A percentile compares a stretch with the other conserved stretches of the same genome.
Conservation (phyloP, 2,888 invertebrate species). For the Lysandra coridon region DNA sequence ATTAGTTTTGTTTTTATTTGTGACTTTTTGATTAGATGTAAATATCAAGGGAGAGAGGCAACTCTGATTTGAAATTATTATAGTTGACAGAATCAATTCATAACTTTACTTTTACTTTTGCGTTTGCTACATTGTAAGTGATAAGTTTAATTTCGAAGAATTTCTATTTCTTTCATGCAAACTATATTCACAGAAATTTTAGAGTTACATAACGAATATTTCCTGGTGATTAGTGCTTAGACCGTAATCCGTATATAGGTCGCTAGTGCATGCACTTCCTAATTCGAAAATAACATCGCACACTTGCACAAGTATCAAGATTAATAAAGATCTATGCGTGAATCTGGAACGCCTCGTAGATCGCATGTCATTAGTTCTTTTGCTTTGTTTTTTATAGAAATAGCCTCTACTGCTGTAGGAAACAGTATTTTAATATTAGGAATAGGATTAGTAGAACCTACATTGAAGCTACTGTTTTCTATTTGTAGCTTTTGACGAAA, state of each 20-base stretch:
- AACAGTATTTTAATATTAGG: not conserved
- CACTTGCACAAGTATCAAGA: slow-evolving; percentile 34
- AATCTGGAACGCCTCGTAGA: not conserved
- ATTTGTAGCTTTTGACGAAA: no score
- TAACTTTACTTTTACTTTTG: not conserved
- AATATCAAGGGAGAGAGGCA: not conserved
- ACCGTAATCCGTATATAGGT: slow-evolving; percentile 37
- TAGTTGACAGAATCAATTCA: no score
- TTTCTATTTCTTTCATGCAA: no score
- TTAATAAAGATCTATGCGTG: slow-evolving; percentile 17
- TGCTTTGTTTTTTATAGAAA: not conserved
- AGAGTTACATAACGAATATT: not conserved
- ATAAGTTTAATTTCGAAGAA: not conserved
- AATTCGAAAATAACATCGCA: slow-evolving; percentile 39
- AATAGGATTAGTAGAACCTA: not conserved
- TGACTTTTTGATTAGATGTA: not conserved
- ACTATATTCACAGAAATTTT: no score
- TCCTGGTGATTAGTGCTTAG: not conserved
- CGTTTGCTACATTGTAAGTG: not conserved
- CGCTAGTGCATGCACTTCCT: slow-evolving; percentile 38
- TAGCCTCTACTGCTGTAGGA: not conserved
- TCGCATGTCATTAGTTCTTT: not conserved
- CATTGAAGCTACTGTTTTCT: no score
- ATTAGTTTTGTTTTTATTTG: slow-evolving; percentile 2
- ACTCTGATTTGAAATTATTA: not conserved